phyloP scores from a whole-genome alignment of 2,888 invertebrate species.

The Sinohyriopsis cumingii region DNA sequence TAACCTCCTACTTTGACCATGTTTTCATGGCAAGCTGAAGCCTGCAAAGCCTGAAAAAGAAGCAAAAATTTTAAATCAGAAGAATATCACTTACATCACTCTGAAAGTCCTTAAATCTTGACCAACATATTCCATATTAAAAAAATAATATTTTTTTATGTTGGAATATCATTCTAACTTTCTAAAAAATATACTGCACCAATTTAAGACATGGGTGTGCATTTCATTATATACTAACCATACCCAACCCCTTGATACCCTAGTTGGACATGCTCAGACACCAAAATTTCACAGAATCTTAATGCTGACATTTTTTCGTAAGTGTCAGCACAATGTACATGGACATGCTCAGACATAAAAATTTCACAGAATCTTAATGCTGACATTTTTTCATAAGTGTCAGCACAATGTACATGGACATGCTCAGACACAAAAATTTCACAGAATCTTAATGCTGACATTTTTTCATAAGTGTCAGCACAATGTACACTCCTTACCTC shows the following conservation, averaged over 20 bases:
- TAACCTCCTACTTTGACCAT: slow-evolving; percentile 99
- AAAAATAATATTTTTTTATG: no score
- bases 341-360: not conserved
- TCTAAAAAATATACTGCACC: not conserved
- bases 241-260: not conserved
- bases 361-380: not conserved
- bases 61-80: slow-evolving; percentile 1
- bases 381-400: not conserved
- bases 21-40: slow-evolving; percentile 99
- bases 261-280: not conserved
- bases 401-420: not conserved
- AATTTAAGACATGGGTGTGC: not conserved
- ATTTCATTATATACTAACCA: not conserved
- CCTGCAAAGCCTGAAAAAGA: slow-evolving; percentile 85
- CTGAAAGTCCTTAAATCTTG: not conserved
- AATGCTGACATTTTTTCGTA: not conserved
- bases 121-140: not conserved
- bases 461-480: not conserved
- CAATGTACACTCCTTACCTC: slow-evolving; percentile 77
- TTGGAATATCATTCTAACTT: not conserved
- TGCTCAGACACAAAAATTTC: not conserved
- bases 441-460: not conserved
- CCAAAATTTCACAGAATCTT: not conserved
- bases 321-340: not conserved
- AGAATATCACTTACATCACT: not conserved